phyloP scores from a whole-genome alignment of 2,888 invertebrate species.

The Ephialtes manifestator region DNA sequence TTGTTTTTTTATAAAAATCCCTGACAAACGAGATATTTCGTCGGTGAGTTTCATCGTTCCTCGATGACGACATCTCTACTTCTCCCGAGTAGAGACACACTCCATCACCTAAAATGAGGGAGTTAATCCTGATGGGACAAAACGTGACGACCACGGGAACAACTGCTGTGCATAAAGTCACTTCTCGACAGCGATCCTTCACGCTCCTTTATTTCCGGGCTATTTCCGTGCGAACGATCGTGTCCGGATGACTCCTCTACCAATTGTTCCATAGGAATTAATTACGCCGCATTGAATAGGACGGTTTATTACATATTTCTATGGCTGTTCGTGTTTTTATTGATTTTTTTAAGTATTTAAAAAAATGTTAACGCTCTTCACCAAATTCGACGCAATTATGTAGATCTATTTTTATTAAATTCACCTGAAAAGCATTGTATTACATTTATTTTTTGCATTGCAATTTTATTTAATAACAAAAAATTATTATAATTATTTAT shows the following conservation, averaged over 20 bases:
- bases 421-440: too few relatives aligned
- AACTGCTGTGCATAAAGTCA: conserved; percentile 33
- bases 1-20: not conserved
- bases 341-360: not conserved
- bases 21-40: not conserved
- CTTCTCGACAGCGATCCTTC: conserved; percentile 30
- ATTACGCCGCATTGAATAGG: not conserved
- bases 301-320: not conserved
- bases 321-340: not conserved
- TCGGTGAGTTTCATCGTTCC: not conserved
- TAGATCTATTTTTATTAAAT: too few relatives aligned
- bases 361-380: too few relatives aligned
- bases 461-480: too few relatives aligned
- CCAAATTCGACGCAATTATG: too few relatives aligned
- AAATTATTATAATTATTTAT: too few relatives aligned
- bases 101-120: conserved; percentile 6
- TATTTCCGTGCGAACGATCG: conserved; percentile 54
- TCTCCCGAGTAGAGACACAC: not conserved
- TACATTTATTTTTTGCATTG: conserved; percentile 6
- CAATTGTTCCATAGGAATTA: not conserved
- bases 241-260: conserved; percentile 34
- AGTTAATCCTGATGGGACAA: conserved; percentile 9
- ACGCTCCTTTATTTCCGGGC: conserved; percentile 61
- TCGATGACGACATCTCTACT: not conserved
- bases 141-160: conserved; percentile 13